Percentiles rank a stretch among this genome's conserved stretches.
Conservation (phyloP, 2,113 vertebrate species). For the Thamnophis sirtalis region DNA sequence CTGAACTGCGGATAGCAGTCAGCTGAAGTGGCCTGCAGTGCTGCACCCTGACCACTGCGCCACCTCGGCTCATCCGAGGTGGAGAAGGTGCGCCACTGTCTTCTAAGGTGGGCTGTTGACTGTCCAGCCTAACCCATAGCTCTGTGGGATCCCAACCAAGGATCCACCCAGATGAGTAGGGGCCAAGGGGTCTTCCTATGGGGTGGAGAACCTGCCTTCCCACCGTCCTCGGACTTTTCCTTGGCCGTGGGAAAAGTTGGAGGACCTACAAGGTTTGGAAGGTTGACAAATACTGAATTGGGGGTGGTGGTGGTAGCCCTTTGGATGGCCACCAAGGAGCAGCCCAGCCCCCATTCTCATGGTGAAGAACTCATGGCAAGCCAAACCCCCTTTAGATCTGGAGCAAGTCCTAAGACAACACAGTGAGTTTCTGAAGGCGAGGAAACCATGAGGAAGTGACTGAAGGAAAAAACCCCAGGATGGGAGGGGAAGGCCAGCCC, state of each 20-base stretch:
- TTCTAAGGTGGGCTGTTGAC: not conserved
- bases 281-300: not conserved
- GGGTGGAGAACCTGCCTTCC: too few species aligned
- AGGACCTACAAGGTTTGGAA: not conserved
- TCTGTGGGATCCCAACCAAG: not conserved
- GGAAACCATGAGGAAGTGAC: too few species aligned
- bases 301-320: not conserved
- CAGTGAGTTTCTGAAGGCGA: not conserved
- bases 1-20: too few species aligned
- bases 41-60: too few species aligned
- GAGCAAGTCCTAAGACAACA: not conserved
- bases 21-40: too few species aligned
- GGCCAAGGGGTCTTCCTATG: not conserved
- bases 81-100: not conserved
- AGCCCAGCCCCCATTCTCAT: too few species aligned
- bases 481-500: not conserved
- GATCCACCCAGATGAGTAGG: not conserved
- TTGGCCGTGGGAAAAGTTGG: not conserved
- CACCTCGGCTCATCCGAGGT: too few species aligned
- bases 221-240: fast-evolving
- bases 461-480: not conserved
- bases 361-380: not conserved
- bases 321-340: not conserved
- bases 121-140: not conserved
- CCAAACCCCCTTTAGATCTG: not conserved